These are phyloP conservation scores for Fringilla coelebs DNA, from an alignment of 2,797 vertebrate species.

Conservation along the genomic window DNA sequence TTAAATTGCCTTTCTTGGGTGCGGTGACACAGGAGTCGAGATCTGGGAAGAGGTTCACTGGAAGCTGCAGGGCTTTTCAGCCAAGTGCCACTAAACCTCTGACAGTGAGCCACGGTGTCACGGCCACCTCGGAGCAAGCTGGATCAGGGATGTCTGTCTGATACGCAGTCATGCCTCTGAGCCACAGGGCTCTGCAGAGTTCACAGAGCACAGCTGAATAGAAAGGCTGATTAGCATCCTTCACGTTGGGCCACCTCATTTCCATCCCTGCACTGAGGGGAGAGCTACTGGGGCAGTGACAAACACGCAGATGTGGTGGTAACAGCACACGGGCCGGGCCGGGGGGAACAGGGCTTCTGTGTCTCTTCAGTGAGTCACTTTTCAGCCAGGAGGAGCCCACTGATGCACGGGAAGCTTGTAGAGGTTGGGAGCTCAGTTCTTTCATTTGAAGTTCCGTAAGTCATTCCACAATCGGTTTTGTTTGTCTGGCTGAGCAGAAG, in stretches of 20 bases:
- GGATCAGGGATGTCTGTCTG: conserved; percentile 19
- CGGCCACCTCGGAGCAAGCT: neutral
- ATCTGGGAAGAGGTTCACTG: neutral
- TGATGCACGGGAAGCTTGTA: neutral
- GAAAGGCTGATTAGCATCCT: neutral
- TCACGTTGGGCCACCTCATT: neutral
- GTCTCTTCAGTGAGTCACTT: neutral
- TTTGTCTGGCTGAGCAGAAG: neutral
- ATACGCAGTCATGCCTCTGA: neutral
- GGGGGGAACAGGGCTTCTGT: neutral
- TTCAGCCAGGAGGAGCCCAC: neutral
- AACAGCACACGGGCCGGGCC: neutral
- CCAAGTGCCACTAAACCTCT: neutral
- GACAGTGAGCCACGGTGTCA: neutral
- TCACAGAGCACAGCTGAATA: neutral
- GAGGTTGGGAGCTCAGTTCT: neutral
- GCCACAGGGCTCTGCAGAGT: conserved; percentile 3
- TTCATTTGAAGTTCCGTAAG: neutral
- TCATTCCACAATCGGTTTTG: neutral
- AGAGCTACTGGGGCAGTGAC: neutral
- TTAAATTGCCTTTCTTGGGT: neutral
- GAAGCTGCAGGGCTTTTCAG: neutral
- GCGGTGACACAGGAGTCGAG: neutral
- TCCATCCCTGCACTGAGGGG: neutral
- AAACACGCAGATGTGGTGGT: neutral